Base-by-base conservation (phyloP, 2,888 invertebrate species). In the Hemicrepidius hirtus region DNA sequence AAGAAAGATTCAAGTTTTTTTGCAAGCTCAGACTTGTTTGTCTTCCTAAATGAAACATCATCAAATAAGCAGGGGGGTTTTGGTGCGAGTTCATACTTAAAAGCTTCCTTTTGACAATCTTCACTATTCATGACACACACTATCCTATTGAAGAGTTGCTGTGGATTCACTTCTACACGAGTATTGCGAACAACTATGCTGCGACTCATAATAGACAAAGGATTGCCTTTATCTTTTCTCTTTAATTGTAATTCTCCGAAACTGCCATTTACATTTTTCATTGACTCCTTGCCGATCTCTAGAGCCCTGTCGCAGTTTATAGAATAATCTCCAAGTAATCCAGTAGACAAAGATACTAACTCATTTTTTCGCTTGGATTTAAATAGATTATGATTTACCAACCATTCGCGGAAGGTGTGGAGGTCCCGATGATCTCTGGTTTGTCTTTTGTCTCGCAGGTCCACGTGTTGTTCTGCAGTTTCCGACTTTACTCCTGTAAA, bases 401-500 rank as follows among this genome's bases (percentile, higher is more conserved):
- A 53, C 28, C 53, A 53, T 4, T 53, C 53, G n/a, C 53, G 53
- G 24, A 53, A 21, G 10, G 53, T 24, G 24, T 53, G 24, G 4
- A n/a, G n/a, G 21, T 53, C 53, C n/a, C 24, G 21, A 20, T 24
- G 53, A 24, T 53, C 53, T 24, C 53, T 53, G n/a, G 49, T 53
- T 53, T 53, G 53, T 16, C 53, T 53, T 28, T 21, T 53, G 24
- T 53, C 53, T 28, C 53, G 53, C n/a, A 53, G 28, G 18, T 49
- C 49, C 49, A 49, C 49, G n/a, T 49, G 49, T 18, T 49, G 49
- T 53, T 53, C 53, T 53, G 53, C 16, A 35, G 57, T 35, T 57
- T 57, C 35, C 7, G 57, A 53, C 53, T 53, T 53, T 53, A 53
- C 24, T 53, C 53, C 53, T 53, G 53, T 9, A n/a, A 53, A 53